Base-by-base conservation (phyloP, 2,888 invertebrate genomes). In the Molanna angustata region DNA sequence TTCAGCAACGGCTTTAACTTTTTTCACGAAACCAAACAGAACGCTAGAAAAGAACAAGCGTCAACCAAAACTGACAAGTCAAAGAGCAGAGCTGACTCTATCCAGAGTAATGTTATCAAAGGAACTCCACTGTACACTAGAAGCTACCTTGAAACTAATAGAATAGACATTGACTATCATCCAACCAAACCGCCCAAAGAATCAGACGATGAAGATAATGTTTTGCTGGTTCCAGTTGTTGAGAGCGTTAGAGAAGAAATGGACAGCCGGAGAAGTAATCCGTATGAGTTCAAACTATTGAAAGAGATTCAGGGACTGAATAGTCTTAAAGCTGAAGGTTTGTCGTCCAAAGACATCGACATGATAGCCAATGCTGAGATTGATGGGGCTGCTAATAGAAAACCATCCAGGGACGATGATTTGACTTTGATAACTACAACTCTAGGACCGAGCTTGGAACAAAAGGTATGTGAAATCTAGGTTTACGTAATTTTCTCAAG, bases 361-460 rank as follows among this genome's bases (percentile, higher is more conserved):
- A 75, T 76, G 33, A 76, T 77, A 52, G 67, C 69, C 18, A 75
- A 54, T 33, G 53, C 74, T 62, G 67, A 67, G 4, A 60, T 61
- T 21, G 63, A 62, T 2, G 66, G 64, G 19, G 45, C 48, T n/a
- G 57, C 55, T 27, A 58, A 56, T 32, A 49, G 40, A 7, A 54
- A 54, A 22, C 51, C 62, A 0, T 65, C 57, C 32, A 65, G 63
- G 31, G 52, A 49, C n/a, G 66, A 64, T 7, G 65, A 64, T 16
- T 22, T 45, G 21, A 46, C 44, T n/a, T 33, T 47, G 4, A 47
- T 67, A 59, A 68, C 74, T 37, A 82, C 81, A 1, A 82, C 82
- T 9, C 77, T 79, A 56, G 83, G 82, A 39, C 84, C 84, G 32
- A 81, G 83, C 62, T 72, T 83, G 64, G 85, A 85, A 65, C 85